Percentiles rank a stretch among this genome's conserved stretches.
These are phyloP conservation scores for Valencia hispanica DNA, from an alignment of 2,797 vertebrate species.

Conservation along the genomic window DNA sequence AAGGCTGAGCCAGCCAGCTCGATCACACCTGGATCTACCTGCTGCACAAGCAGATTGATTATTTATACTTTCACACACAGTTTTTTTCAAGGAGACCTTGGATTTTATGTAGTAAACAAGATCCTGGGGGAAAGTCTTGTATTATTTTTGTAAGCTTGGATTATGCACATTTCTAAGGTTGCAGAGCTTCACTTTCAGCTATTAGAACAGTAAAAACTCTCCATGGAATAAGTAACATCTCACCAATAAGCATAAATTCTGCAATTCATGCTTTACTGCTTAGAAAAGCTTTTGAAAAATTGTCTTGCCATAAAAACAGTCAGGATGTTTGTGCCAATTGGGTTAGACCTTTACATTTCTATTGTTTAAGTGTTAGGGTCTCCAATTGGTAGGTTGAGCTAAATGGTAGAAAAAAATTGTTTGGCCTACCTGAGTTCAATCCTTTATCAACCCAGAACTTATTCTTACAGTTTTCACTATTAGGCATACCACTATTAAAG, in stretches of 20 bases:
- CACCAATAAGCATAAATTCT: background rate
- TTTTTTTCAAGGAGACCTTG: slow-evolving; percentile 16
- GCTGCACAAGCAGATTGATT: slow-evolving; percentile 29
- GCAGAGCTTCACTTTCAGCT: background rate
- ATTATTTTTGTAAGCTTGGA: slow-evolving; percentile 1
- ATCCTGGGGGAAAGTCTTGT: background rate
- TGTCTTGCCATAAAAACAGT: background rate
- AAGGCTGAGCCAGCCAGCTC: slow-evolving; percentile 42
- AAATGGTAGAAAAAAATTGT: too few relatives aligned
- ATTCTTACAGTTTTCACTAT: too few relatives aligned
- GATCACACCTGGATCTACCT: slow-evolving; percentile 41
- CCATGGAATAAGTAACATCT: background rate
- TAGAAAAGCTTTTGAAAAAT: too few relatives aligned
- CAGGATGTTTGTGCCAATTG: background rate
- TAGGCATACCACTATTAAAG: too few relatives aligned
- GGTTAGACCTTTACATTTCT: too few relatives aligned
- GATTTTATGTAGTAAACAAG: slow-evolving; percentile 12
- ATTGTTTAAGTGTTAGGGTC: background rate
- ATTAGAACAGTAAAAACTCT: background rate
- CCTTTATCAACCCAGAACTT: background rate
- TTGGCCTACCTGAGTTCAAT: background rate
- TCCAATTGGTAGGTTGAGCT: background rate
- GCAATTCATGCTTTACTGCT: background rate
- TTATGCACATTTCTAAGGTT: background rate
- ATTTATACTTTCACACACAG: slow-evolving; percentile 1